Evolutionary conservation across 2,113 vertebrate species (phyloP).

Genomic region (Ailuropoda melanoleuca): DNA sequence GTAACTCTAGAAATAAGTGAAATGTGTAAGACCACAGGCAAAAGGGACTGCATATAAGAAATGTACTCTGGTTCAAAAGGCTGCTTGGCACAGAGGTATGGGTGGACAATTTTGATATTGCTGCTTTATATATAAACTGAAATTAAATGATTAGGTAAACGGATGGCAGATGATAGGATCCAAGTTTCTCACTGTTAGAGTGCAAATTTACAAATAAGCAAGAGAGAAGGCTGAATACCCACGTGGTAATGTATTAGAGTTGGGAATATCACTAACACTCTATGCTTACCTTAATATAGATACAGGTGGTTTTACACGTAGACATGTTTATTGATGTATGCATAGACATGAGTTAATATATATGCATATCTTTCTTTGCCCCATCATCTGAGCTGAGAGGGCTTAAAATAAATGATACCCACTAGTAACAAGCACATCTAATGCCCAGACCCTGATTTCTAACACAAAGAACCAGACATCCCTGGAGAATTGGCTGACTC

Average conservation of each 20-base stretch:
- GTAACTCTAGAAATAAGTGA: neutral
- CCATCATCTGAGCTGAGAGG: neutral
- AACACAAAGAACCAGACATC: neutral
- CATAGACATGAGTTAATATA: neutral
- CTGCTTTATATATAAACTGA: neutral
- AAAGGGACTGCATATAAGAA: neutral
- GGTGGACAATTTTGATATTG: neutral
- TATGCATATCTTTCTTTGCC: neutral
- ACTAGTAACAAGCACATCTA: neutral
- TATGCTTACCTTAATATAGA: neutral
- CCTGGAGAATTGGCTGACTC: neutral
- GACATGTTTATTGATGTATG: neutral
- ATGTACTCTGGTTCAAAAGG: neutral
- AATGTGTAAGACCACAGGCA: neutral
- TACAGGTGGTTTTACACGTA: neutral
- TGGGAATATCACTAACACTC: neutral
- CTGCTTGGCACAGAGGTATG: neutral
- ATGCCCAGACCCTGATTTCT: neutral
- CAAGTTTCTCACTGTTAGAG: neutral
- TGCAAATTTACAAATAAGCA: neutral
- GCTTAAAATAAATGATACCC: neutral
- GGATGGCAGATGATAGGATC: neutral
- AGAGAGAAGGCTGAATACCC: neutral
- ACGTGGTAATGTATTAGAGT: neutral
- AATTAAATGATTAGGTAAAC: neutral